phyloP scores from a whole-genome alignment of 2,797 vertebrate genomes.

The Vireo griseus region DNA sequence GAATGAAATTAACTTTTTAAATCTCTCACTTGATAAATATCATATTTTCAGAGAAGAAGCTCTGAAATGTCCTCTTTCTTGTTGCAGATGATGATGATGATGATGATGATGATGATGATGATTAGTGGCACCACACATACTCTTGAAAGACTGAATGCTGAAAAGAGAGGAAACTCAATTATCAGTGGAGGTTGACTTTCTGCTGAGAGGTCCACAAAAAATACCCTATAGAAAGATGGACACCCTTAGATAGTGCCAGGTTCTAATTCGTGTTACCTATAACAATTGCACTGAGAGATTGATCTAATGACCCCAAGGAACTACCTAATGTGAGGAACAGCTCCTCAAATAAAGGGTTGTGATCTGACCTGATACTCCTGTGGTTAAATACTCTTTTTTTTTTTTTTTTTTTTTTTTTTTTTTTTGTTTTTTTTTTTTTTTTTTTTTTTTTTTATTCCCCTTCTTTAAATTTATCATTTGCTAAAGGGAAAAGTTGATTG shows the following conservation, averaged over 20 bases:
- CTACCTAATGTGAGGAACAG: neutral
- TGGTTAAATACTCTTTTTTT: too few relatives aligned
- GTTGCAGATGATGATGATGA: too few relatives aligned
- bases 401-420: too few relatives aligned
- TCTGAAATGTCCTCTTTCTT: neutral
- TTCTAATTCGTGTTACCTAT: neutral
- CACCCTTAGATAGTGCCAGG: neutral
- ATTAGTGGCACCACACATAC: neutral
- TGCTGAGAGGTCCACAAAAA: neutral
- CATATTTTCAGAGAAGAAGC: neutral
- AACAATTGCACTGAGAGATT: neutral
- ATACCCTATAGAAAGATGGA: neutral
- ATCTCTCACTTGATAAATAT: neutral
- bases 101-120: too few relatives aligned
- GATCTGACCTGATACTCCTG: neutral
- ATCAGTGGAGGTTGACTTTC: neutral
- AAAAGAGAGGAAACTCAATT: neutral
- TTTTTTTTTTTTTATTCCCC: neutral
- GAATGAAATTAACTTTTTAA: slow-evolving; percentile 3
- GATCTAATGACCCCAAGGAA: neutral
- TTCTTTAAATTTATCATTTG: neutral
- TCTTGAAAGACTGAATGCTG: neutral
- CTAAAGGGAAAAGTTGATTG: neutral
- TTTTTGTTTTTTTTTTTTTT: neutral
- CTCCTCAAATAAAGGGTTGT: neutral